These are phyloP conservation scores for Limosa lapponica DNA, from an alignment of 2,797 vertebrate species.

Conservation along the genomic window DNA sequence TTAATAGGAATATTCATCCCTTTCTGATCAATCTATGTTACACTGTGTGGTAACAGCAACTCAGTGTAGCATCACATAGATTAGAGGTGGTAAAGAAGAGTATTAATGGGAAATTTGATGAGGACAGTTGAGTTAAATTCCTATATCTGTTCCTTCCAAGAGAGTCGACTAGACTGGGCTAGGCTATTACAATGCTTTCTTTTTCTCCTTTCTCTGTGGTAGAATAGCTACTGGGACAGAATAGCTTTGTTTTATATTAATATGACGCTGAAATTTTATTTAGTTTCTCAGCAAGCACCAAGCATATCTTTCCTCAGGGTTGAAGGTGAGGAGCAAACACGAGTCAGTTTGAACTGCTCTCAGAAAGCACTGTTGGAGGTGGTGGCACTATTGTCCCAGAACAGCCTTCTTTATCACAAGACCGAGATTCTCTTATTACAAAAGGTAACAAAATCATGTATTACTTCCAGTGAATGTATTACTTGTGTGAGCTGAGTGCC, in stretches of 20 bases:
- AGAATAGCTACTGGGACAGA: not conserved
- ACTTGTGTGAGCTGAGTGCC: not conserved
- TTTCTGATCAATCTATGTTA: not conserved
- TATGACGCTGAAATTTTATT: not conserved
- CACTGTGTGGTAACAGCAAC: not conserved
- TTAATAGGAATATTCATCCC: not conserved
- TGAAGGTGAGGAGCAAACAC: conserved; percentile 74
- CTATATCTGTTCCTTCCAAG: not conserved
- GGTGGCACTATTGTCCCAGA: conserved; percentile 82
- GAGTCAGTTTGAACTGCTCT: conserved; percentile 85
- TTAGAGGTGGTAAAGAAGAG: not conserved
- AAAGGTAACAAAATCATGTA: conserved; percentile 79
- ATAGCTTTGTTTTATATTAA: not conserved
- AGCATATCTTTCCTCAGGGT: conserved; percentile 68
- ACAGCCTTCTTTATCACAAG: conserved; percentile 73
- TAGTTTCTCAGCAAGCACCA: not conserved
- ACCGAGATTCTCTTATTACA: conserved; percentile 85
- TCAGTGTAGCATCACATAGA: not conserved
- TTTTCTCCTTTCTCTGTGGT: not conserved
- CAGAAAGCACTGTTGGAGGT: conserved; percentile 84
- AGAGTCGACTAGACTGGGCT: not conserved
- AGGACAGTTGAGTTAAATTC: not conserved
- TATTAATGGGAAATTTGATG: not conserved
- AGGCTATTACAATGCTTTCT: not conserved
- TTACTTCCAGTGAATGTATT: not conserved